phyloP scores from a whole-genome alignment of 1,140 invertebrate genomes.

The Heliconius congener region DNA sequence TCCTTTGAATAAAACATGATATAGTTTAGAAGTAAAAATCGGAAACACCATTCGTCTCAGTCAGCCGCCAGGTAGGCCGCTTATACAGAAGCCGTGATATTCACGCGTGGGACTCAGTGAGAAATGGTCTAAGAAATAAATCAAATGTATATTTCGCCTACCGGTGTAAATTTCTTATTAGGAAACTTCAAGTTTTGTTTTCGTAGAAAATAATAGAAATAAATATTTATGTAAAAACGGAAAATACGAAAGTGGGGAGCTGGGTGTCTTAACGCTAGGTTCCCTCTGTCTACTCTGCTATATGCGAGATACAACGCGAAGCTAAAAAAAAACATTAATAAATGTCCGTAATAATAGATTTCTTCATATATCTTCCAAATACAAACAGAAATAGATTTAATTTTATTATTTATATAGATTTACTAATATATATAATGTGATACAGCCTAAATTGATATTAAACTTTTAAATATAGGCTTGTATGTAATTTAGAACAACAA shows the following conservation, averaged over 20 bases:
- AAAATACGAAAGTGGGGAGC: no score
- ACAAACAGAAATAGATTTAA: no score
- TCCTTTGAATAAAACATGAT: neutral
- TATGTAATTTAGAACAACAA: neutral
- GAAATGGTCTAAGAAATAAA: neutral
- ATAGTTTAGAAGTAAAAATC: neutral
- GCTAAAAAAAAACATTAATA: no score
- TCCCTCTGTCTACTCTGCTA: no score
- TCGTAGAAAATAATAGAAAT: neutral
- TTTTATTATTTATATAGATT: neutral
- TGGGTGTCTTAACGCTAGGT: no score
- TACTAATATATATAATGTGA: neutral
- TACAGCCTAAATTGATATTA: neutral
- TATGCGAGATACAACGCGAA: no score
- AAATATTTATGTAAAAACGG: no score
- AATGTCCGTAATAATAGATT: no score
- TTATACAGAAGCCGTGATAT: slow-evolving; percentile 13
- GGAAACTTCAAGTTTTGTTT: neutral
- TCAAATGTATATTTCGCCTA: neutral
- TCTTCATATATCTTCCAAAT: no score
- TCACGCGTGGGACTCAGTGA: slow-evolving; percentile 22
- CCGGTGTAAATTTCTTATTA: neutral
- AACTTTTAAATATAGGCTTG: neutral
- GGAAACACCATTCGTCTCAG: slow-evolving; percentile 18
- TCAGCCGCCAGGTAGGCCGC: slow-evolving; percentile 28